Conservation (phyloP, 1,140 invertebrate genomes). For the Leptinotarsa defecta region DNA sequence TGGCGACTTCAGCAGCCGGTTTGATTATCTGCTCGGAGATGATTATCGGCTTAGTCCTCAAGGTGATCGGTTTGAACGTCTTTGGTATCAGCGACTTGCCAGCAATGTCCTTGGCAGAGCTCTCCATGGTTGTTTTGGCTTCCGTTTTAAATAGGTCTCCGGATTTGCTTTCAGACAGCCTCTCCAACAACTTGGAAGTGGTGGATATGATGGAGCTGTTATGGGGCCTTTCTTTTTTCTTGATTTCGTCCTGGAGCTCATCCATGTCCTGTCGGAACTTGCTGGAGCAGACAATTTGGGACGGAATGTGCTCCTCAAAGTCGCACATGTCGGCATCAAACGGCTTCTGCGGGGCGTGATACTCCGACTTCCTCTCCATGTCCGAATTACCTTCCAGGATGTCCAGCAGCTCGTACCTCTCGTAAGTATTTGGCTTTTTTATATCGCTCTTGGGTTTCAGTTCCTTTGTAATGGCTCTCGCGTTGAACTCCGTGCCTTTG, state of each 20-base stretch:
- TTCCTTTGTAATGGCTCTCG: constrained; percentile 35
- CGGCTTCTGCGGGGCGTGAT: constrained; percentile 29
- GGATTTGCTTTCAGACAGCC: constrained; percentile 31
- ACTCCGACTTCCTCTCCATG: constrained; percentile 25
- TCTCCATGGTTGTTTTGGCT: constrained; percentile 16
- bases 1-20: constrained; percentile 38
- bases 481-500: constrained; percentile 33
- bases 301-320: constrained; percentile 47
- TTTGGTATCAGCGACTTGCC: neutral
- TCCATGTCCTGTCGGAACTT: constrained; percentile 27
- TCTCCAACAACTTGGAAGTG: constrained; percentile 43
- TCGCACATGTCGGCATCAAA: constrained; percentile 40
- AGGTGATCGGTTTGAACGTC: neutral
- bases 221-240: constrained; percentile 21
- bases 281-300: constrained; percentile 45
- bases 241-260: neutral
- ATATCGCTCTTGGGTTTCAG: constrained; percentile 23
- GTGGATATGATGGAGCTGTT: constrained; percentile 28
- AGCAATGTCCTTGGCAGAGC: neutral
- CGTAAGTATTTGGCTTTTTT: constrained; percentile 30
- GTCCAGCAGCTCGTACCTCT: constrained; percentile 32
- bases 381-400: constrained; percentile 43
- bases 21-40: constrained; percentile 54
- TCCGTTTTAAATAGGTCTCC: neutral
- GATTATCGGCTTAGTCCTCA: constrained; percentile 47